Evolutionary conservation across 2,888 invertebrate species (phyloP).

Genomic region (Fragum fragum): DNA sequence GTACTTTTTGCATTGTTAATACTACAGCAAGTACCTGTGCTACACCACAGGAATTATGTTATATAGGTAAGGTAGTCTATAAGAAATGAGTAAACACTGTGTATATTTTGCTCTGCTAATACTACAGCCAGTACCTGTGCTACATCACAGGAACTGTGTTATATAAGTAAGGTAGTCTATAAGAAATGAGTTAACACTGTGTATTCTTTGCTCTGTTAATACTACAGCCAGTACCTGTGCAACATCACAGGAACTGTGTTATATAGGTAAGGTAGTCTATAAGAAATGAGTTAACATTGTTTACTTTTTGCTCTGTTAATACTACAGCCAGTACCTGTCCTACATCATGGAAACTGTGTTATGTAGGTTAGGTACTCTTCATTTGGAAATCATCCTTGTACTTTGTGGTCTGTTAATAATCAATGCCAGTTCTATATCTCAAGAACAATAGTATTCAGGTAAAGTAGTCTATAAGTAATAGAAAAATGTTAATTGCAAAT

Average conservation of each 20-base stretch:
- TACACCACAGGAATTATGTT: constrained; percentile 30
- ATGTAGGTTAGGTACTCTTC: constrained; percentile 37
- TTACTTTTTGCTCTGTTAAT: constrained; percentile 25
- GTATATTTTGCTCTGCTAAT: constrained; percentile 28
- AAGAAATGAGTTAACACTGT: constrained; percentile 96
- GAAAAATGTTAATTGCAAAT: too few relatives aligned
- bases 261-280: constrained; percentile 40
- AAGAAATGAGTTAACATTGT: constrained; percentile 96
- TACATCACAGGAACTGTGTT: constrained; percentile 31
- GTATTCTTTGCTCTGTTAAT: constrained; percentile 29
- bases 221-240: constrained; percentile 45
- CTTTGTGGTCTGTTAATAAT: constrained; percentile 15
- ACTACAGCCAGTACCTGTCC: constrained; percentile 43
- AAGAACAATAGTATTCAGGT: constrained; percentile 46
- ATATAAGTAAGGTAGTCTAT: constrained; percentile 39
- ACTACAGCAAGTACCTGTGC: constrained; percentile 45
- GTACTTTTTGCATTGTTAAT: constrained; percentile 31
- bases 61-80: constrained; percentile 40
- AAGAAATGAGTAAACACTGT: constrained; percentile 97
- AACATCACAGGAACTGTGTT: constrained; percentile 30
- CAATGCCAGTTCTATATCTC: constrained; percentile 26
- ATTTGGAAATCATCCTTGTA: constrained; percentile 93
- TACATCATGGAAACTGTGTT: constrained; percentile 31
- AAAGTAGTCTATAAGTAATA: constrained; percentile 20
- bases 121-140: constrained; percentile 45